Base-by-base conservation (phyloP, 2,888 invertebrate species). In the Standfussiana lucernea region DNA sequence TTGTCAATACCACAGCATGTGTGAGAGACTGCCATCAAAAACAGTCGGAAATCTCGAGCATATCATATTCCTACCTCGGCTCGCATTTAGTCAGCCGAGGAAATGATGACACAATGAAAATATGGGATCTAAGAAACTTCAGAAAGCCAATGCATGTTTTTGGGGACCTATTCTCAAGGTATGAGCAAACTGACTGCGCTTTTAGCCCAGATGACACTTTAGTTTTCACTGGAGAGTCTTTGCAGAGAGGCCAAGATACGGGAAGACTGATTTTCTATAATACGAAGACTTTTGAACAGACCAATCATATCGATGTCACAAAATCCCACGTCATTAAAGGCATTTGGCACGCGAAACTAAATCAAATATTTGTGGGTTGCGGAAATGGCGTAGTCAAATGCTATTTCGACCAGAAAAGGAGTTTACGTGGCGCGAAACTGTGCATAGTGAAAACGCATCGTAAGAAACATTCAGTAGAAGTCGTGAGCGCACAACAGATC, bases 261-360 rank as follows among this genome's bases (percentile, higher is more conserved):
- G 99, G 99, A 0, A 97, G 97, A 88, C 92, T 99, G 0, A 92
- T 98, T 76, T 99, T 99, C 93, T 98, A 98, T 88, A 98, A 98
- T 88, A 97, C 98, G 0, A 97, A 98, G 75, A 98, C 98, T 0
- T 98, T 98, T 87, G 97, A 98, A 37, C 91, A 97, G 47, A 97
- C 98, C 0, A 97, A 98, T 61, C 97, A 98, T 82, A 97, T 99
- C 75, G 97, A 98, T 15, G 98, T 99, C 0, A 97, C 98, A 0
- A 97, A 98, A 89, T 98, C 98, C 0, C 98, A 98, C 85, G 98
- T 99, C 0, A 98, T 99, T 1, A 98, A 99, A 92, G 97, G 98
- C 0, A 93, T 98, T 0, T 99, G 99, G 99, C 99, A 99, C 95
- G 98, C 99, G 0, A 99, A 99, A 93, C 95, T 99, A n/a, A 99